Evolutionary conservation across 2,797 vertebrate genomes (phyloP).

Genomic region (Picus viridis): DNA sequence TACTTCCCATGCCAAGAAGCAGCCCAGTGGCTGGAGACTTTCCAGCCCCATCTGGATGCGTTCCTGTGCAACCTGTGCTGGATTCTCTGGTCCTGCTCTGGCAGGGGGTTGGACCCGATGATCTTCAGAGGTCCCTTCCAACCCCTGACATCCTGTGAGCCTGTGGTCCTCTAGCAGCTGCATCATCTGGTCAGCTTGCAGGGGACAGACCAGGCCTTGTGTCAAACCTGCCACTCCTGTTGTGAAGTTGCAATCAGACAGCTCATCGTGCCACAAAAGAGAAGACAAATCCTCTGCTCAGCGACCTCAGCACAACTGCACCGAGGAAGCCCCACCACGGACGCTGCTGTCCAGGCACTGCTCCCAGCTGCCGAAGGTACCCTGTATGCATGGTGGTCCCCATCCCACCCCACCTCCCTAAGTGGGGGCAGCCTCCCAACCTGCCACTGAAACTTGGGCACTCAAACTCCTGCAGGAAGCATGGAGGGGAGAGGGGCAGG

Average conservation of each 20-base stretch:
- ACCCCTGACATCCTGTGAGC: no score
- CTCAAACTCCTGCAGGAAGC: neutral
- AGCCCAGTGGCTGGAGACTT: neutral
- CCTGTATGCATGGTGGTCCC: rapidly evolving
- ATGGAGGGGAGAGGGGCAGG: neutral
- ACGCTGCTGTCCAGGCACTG: rapidly evolving
- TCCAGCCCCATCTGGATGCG: no score
- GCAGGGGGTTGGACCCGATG: no score
- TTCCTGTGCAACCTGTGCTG: no score
- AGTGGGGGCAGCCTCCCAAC: neutral
- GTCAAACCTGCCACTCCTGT: neutral
- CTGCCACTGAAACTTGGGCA: neutral
- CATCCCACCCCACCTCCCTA: neutral
- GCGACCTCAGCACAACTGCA: neutral
- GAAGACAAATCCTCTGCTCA: neutral
- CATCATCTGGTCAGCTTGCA: rapidly evolving
- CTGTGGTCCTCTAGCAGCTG: neutral
- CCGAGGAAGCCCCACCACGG: neutral
- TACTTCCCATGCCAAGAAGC: neutral
- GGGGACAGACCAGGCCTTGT: neutral
- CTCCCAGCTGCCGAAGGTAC: neutral
- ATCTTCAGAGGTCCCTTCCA: no score
- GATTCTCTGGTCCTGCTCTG: no score
- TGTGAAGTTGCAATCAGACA: neutral
- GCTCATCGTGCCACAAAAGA: neutral